Evolutionary conservation across 2,113 vertebrate species (phyloP), one percentile per base, ranked within the genome.

Genomic region (Pluvianellus socialis): DNA sequence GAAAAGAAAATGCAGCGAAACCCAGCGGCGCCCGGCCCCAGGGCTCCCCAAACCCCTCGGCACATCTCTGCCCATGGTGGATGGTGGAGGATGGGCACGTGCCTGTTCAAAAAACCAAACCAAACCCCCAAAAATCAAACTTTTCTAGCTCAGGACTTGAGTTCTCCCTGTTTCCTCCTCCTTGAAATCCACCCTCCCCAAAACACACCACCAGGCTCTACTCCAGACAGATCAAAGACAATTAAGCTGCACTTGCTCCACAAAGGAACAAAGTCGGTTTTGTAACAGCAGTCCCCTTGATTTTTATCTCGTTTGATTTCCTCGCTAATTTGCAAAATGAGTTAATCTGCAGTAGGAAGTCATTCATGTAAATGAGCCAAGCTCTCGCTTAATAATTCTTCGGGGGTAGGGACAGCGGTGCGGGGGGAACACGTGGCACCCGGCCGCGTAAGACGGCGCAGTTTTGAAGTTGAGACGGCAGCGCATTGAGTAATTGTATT

Each of bases 351-450:
- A 32, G 56, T 19, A 73, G 66, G 88, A 83, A 85, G 70, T 61
- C 72, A 47, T 44, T 72, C 32, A 40, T 7, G 80, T 9, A 45
- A 76, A 53, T 4, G 12, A 82, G 76, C 47, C 74, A 23, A 65
- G 70, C 65, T 71, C 73, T 42, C 33, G 9, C 52, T 91, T 27
- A 28, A 27, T 42, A 58, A 56, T 38, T 77, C 86, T 50, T 14
- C 0, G 7, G 92, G 12, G n/a, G 42, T 38, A 0, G 0, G 26
- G 77, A 30, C 11, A 2, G 12, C 3, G 3, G 59, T 40, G 67
- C 8, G 4, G 38, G 49, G 53, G 49, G 53, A 65, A 24, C 56
- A 22, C n/a, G 5, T 4, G 10, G 47, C 22, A 61, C 59, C 45
- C 11, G 35, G 59, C 38, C 27, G 32, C 8, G 8, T 11, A 14